phyloP scores from a whole-genome alignment of 2,888 invertebrate species.

The Punctoribates punctum region DNA sequence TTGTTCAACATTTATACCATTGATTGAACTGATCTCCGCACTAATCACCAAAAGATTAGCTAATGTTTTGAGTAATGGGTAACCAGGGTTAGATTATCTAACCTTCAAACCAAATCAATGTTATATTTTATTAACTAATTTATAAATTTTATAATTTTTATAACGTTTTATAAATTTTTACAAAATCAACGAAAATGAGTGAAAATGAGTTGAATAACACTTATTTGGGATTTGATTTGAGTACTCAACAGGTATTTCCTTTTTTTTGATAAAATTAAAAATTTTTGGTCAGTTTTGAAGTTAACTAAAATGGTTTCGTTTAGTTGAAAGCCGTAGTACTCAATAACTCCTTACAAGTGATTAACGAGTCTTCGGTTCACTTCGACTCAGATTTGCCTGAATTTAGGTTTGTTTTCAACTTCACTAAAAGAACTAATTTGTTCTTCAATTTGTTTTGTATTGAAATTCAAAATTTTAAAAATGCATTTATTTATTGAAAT shows the following conservation, averaged over 20 bases:
- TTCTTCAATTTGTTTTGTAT: neutral
- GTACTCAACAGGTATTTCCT: constrained; percentile 49
- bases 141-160: neutral
- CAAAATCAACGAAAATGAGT: neutral
- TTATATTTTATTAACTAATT: neutral
- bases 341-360: constrained; percentile 66
- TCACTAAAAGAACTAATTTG: constrained; percentile 23
- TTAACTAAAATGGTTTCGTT: neutral
- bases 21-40: no score
- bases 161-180: neutral
- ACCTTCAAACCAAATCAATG: neutral
- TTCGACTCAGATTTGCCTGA: constrained; percentile 92
- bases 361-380: constrained; percentile 75
- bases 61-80: neutral
- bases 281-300: neutral
- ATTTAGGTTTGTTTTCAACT: constrained; percentile 64
- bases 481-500: neutral
- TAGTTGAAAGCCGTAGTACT: constrained; percentile 86
- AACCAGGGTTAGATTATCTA: neutral
- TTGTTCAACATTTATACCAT: no score
- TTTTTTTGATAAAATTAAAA: neutral
- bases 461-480: neutral
- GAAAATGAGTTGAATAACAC: neutral
- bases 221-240: constrained; percentile 49
- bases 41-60: neutral